phyloP scores from a whole-genome alignment of 2,113 vertebrate species.

The Garra rufa region DNA sequence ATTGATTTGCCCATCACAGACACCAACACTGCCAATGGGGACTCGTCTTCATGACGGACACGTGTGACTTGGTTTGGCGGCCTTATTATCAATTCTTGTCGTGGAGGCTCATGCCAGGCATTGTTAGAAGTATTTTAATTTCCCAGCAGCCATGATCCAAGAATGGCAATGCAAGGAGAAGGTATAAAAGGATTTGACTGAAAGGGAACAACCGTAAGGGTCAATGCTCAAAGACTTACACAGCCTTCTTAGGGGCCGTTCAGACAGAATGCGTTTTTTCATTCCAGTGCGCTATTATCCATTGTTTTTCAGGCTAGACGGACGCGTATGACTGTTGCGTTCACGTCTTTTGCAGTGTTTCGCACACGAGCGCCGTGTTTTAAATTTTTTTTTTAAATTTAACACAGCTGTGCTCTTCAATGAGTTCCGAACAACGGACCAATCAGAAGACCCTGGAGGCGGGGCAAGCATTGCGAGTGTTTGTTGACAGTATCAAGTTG shows the following conservation, averaged over 20 bases:
- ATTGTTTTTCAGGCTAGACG: no score
- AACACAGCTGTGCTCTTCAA: no score
- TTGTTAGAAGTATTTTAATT: not conserved
- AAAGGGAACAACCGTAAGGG: slow-evolving; percentile 29
- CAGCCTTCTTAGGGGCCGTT: not conserved
- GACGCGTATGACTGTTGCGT: no score
- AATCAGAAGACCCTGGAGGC: no score
- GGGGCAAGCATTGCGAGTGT: no score
- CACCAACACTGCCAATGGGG: slow-evolving; percentile 81
- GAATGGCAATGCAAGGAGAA: not conserved
- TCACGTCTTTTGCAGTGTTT: no score
- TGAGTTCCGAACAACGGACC: no score
- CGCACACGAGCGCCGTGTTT: no score
- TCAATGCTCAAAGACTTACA: not conserved
- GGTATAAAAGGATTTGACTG: slow-evolving; percentile 21
- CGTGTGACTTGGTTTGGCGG: not conserved
- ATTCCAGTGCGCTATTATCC: no score
- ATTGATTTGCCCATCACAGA: slow-evolving; percentile 77
- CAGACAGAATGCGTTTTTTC: not conserved
- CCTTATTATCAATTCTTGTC: slow-evolving; percentile 1
- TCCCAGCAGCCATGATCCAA: not conserved
- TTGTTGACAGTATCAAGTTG: not conserved
- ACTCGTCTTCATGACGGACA: slow-evolving; percentile 75
- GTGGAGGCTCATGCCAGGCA: not conserved
- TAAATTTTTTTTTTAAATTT: no score